phyloP scores from a whole-genome alignment of 1,140 invertebrate genomes.

The Saccostrea glomerata region DNA sequence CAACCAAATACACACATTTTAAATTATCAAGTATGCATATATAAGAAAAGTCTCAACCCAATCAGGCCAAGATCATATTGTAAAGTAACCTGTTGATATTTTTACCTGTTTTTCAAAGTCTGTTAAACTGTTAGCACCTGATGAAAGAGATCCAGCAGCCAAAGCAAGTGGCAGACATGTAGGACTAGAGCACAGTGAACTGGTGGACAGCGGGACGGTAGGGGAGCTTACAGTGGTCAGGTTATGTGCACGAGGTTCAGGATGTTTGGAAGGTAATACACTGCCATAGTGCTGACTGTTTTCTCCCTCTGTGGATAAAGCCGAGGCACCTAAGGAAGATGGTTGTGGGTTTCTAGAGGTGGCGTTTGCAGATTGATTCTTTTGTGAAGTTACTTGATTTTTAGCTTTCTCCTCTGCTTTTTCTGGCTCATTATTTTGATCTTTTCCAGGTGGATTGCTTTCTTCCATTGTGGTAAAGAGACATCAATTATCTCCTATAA shows the following conservation, averaged over 20 bases:
- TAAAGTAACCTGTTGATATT: background rate
- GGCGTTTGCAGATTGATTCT: conserved; percentile 38
- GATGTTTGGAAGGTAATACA: background rate
- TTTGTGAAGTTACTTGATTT: conserved; percentile 6
- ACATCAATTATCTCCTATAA: background rate
- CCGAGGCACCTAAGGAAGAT: background rate
- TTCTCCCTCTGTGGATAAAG: conserved; percentile 3
- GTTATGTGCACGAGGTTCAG: background rate
- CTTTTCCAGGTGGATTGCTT: conserved; percentile 35
- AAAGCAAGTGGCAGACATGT: conserved; percentile 34
- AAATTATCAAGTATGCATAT: too few species aligned
- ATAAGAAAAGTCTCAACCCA: too few species aligned
- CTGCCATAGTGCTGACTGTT: background rate
- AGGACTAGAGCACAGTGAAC: conserved; percentile 27
- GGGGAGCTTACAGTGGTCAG: background rate
- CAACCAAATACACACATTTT: too few species aligned
- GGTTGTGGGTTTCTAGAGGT: conserved; percentile 24
- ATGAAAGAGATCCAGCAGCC: conserved; percentile 37
- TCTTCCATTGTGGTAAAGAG: background rate
- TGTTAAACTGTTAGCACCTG: conserved; percentile 44
- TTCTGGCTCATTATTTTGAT: conserved; percentile 10
- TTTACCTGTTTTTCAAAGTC: conserved; percentile 46
- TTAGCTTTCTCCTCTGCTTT: conserved; percentile 32
- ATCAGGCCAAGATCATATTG: too few species aligned
- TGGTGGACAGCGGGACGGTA: background rate